Conservation (phyloP, 2,113 vertebrate species). For the Syngnathus typhle region DNA sequence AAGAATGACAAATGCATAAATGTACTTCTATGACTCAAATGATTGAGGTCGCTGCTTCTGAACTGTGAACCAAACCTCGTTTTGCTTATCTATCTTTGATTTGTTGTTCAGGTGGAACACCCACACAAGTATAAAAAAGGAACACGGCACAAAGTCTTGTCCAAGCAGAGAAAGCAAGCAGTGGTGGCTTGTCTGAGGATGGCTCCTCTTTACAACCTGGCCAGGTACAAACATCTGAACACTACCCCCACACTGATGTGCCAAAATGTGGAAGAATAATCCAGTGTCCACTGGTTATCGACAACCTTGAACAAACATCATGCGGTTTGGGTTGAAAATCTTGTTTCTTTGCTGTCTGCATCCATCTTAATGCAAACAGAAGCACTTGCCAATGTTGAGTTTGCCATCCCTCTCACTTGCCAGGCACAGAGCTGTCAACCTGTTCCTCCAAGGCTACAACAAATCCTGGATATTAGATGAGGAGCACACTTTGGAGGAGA, state of each 20-base stretch:
- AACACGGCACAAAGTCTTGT: constrained; percentile 83
- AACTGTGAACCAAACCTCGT: background rate
- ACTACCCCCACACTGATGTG: background rate
- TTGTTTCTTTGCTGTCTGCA: background rate
- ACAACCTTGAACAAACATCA: background rate
- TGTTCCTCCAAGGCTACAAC: constrained; percentile 92
- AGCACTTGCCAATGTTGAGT: background rate
- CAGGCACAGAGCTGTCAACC: constrained; percentile 89
- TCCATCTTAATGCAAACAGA: background rate
- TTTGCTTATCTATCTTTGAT: constrained; percentile 13
- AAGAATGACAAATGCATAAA: background rate
- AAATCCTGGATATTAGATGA: constrained; percentile 90
- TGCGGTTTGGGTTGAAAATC: background rate
- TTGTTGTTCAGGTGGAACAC: constrained; percentile 78
- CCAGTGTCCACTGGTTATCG: background rate
- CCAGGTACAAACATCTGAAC: constrained; percentile 68
- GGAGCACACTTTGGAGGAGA: constrained; percentile 84
- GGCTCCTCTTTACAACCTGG: constrained; percentile 90
- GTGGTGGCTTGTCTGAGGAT: constrained; percentile 93
- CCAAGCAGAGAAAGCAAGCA: constrained; percentile 90
- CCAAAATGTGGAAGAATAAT: background rate
- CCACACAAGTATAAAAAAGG: constrained; percentile 83
- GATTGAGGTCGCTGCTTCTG: background rate
- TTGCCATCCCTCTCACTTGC: background rate
- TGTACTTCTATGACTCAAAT: background rate